A percentile compares a stretch with the other conserved stretches of the same genome.
phyloP scores from a whole-genome alignment of 2,888 invertebrate species.

The Noctua janthina region DNA sequence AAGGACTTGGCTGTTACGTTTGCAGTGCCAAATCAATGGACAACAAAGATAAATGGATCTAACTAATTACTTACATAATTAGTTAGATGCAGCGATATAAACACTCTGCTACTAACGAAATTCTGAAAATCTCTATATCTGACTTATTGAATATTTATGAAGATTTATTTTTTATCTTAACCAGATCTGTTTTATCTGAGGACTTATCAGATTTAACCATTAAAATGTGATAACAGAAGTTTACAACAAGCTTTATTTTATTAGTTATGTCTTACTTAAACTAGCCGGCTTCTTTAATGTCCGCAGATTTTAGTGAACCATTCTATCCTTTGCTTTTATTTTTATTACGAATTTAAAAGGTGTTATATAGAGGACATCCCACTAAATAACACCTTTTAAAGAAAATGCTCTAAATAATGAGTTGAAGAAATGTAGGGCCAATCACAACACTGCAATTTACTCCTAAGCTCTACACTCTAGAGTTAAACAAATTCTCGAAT shows the following conservation, averaged over 20 bases:
- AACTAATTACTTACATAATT: constrained; percentile 1
- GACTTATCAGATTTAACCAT: constrained; percentile 30
- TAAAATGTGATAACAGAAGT: constrained; percentile 28
- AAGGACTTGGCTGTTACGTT: background rate
- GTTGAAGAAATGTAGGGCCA: background rate
- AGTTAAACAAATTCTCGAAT: background rate
- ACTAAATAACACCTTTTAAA: background rate
- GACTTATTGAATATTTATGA: constrained; percentile 51
- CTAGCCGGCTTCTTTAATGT: constrained; percentile 13
- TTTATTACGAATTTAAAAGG: background rate
- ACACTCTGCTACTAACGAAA: background rate
- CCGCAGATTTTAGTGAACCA: background rate
- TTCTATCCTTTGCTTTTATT: constrained; percentile 1
- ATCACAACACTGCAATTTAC: background rate
- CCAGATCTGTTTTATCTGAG: constrained; percentile 42
- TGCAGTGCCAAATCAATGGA: background rate
- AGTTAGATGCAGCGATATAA: background rate
- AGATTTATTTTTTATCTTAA: constrained; percentile 38
- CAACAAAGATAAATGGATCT: background rate
- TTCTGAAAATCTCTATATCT: background rate
- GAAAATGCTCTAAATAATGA: background rate
- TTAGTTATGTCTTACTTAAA: constrained; percentile 13
- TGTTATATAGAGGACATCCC: background rate
- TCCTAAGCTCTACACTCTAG: background rate
- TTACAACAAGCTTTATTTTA: constrained; percentile 1